Base-by-base conservation (phyloP, 2,113 vertebrate species). In the Ursus arctos region DNA sequence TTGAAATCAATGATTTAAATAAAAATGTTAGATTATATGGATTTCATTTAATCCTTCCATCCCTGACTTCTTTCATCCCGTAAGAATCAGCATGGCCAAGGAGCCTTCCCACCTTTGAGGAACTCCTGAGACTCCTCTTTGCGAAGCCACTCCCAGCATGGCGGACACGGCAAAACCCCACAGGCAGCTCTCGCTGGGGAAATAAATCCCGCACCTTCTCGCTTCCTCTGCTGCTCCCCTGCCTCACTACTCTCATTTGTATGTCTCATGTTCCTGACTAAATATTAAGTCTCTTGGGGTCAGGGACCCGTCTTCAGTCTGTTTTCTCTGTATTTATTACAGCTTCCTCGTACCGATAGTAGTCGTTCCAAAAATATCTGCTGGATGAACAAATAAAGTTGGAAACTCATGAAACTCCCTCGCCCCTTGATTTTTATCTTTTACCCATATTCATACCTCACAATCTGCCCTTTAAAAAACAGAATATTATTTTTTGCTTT, bases 81-180 rank as follows among this genome's bases (percentile, higher is more conserved):
- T 51, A 87, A 57, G 24, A 49, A 22, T 28, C 16, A 65, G 24
- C 7, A n/a, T 22, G n/a, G 18, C 85, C 33, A 8, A 0, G 1
- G 26, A 43, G 16, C 11, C 18, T 36, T 49, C 43, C 33, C 12
- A 7, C 15, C 67, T 47, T 28, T 3, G 13, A n/a, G n/a, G 57
- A 67, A 3, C 21, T 16, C 24, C 2, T 10, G 6, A 19, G 57
- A 22, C 3, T 0, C 19, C 16, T 61, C 47, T 47, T 22, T 22
- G 53, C 1, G 49, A 79, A 72, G 47, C 28, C 43, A 2, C 33
- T 4, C 12, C 11, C 24, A 24, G 2, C 4, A 3, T 0, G 26
- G 55, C 0, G 1, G 26, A 31, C 88, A 33, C 3, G 3, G 4
- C 7, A 13, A 5, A 1, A n/a, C 11, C 28, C 33, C 19, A 2